Conservation (phyloP, 2,113 vertebrate species). For the Cavia aperea region DNA sequence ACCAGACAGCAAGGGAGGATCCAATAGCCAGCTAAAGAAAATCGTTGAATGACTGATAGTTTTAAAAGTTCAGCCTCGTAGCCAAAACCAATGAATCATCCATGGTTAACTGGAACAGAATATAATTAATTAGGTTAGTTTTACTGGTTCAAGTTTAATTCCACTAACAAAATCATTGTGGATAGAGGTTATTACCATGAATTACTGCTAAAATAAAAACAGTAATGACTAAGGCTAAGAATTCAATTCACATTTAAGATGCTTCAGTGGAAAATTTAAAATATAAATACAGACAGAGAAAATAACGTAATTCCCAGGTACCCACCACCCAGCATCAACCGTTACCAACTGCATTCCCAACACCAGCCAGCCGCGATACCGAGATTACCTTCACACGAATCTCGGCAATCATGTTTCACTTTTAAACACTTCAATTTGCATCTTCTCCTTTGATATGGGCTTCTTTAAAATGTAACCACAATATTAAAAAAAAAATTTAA, state of each 20-base stretch:
- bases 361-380: not conserved
- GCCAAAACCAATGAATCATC: conserved; percentile 55
- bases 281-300: conserved; percentile 37
- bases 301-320: not conserved
- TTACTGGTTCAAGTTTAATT: conserved; percentile 54
- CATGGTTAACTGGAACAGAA: conserved; percentile 59
- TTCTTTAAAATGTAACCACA: conserved; percentile 1
- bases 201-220: conserved; percentile 45
- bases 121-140: conserved; percentile 57
- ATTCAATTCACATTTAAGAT: conserved; percentile 43
- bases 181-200: conserved; percentile 35
- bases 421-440: conserved; percentile 29
- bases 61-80: conserved; percentile 29
- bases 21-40: not conserved
- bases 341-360: not conserved
- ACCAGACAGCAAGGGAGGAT: not conserved
- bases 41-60: conserved; percentile 5
- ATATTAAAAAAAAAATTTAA: not conserved
- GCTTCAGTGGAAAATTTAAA: conserved; percentile 7
- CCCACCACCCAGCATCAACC: not conserved
- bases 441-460: not conserved
- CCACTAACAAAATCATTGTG: conserved; percentile 37
- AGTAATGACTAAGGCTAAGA: conserved; percentile 25
- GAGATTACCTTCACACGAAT: conserved; percentile 14
- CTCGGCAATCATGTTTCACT: not conserved